Evolutionary conservation across 2,797 vertebrate genomes (phyloP).

Genomic region (Aldrovandia affinis): DNA sequence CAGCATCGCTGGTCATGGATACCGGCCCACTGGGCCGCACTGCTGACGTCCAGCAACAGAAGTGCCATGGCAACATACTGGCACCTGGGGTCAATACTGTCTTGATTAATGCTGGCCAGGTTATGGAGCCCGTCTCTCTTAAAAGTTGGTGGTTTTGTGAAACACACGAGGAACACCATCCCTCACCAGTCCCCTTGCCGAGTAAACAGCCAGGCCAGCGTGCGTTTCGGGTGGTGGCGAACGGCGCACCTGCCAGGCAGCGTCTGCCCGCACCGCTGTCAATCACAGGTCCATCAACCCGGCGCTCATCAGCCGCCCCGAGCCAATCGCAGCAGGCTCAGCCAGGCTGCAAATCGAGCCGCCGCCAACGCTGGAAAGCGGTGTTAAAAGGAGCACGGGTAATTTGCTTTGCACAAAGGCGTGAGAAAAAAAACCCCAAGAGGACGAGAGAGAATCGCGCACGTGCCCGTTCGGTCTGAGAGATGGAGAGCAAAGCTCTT

Average conservation of each 20-base stretch:
- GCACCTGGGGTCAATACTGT: no score
- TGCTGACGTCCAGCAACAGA: not conserved
- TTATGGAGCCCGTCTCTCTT: not conserved
- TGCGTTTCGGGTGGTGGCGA: not conserved
- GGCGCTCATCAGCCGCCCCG: not conserved
- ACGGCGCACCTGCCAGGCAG: not conserved
- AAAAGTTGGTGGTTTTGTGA: not conserved
- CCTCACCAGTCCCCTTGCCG: no score
- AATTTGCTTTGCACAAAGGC: slow-evolving; percentile 11
- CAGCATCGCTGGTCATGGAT: not conserved
- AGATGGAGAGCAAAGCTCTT: not conserved
- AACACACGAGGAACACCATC: not conserved
- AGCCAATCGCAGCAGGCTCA: not conserved
- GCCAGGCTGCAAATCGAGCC: not conserved
- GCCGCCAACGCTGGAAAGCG: not conserved
- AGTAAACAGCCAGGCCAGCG: not conserved
- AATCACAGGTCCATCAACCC: slow-evolving; percentile 6
- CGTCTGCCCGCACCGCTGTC: not conserved
- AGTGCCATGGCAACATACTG: no score
- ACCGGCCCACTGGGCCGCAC: not conserved
- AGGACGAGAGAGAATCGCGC: not conserved
- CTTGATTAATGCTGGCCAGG: not conserved
- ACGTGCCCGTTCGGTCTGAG: not conserved
- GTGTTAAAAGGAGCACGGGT: not conserved
- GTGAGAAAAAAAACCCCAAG: no score